Evolutionary conservation across 2,113 vertebrate species (phyloP), one percentile per base, ranked within the genome.

Genomic region (Brachyhypopomus gauderio): DNA sequence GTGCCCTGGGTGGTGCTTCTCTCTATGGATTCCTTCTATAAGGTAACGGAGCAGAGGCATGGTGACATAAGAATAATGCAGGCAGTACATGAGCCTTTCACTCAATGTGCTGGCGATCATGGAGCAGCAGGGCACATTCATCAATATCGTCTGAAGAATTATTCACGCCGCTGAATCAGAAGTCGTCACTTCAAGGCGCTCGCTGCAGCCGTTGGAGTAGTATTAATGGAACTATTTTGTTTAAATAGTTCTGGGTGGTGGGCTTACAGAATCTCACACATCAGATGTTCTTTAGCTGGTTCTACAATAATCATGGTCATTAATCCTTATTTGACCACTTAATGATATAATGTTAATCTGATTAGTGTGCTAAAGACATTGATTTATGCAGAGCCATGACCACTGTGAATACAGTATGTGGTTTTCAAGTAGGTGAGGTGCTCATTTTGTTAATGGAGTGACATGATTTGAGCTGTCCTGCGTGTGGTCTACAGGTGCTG

Each of bases 11-110:
- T 96, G 52, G 96, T 96, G 58, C 91, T 96, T 60, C 95, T 97
- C 16, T 97, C 95, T 72, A 97, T 96, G 96, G 96, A 97, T 81
- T 96, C 94, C 14, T 96, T 96, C 89, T 97, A 97, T 83, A 97
- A 96, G 95, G 95, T 96, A 83, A 59, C 9, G 25, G 14, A 52
- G 14, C 8, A 41, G 20, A 7, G 14, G 22, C 5, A 82, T 41
- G 41, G 41, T 14, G 11, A 52, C 14, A 2, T 7, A 52, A 52
- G 12, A 52, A 52, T 52, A 52, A 52, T 14, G 9, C 0, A 52
- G 9, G 12, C 45, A 12, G 9, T 41, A 41, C 41, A 41, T 41
- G 5, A 8, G 41, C 41, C 41, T 41, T 41, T 9, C 41, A 41
- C 41, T 41, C 41, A 38, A 5, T 58, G 56, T 58, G 20, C 3